These are phyloP conservation scores for Sinella curviseta DNA, from an alignment of 1,140 invertebrate genomes.

Conservation along the genomic window DNA sequence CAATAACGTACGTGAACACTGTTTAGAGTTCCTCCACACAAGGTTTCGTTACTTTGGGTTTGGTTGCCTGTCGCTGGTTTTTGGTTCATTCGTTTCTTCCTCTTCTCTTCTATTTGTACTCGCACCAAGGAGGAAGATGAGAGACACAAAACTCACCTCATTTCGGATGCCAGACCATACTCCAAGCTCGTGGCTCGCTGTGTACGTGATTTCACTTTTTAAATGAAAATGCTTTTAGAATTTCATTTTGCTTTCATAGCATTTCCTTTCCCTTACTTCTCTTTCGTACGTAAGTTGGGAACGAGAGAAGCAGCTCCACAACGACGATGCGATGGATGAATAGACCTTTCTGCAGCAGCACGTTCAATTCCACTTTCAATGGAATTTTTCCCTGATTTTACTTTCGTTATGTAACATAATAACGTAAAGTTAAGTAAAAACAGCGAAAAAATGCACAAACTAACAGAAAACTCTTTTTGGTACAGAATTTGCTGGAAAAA, in stretches of 20 bases:
- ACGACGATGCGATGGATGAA: neutral
- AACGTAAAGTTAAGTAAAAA: neutral
- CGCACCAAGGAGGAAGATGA: neutral
- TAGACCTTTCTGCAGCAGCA: neutral
- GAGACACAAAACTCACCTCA: neutral
- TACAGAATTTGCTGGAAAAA: no score
- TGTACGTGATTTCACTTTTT: conserved; percentile 24
- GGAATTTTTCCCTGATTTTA: neutral
- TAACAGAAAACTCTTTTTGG: no score
- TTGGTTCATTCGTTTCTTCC: neutral
- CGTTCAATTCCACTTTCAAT: neutral
- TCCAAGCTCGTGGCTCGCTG: conserved; percentile 7
- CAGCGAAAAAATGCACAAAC: neutral
- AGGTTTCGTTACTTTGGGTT: no score
- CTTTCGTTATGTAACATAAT: neutral
- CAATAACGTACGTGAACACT: no score
- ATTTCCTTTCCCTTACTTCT: neutral
- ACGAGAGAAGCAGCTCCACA: neutral
- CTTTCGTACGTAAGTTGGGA: neutral
- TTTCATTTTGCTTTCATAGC: conserved; percentile 5
- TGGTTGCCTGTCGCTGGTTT: no score
- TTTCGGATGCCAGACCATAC: conserved; percentile 12
- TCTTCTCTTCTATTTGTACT: neutral
- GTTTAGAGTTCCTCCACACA: no score
- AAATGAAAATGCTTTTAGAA: conserved; percentile 22